Percentiles rank a stretch among this genome's conserved stretches.
Evolutionary conservation across 2,888 invertebrate genomes (phyloP).

Genomic region (Orthosia incerta): DNA sequence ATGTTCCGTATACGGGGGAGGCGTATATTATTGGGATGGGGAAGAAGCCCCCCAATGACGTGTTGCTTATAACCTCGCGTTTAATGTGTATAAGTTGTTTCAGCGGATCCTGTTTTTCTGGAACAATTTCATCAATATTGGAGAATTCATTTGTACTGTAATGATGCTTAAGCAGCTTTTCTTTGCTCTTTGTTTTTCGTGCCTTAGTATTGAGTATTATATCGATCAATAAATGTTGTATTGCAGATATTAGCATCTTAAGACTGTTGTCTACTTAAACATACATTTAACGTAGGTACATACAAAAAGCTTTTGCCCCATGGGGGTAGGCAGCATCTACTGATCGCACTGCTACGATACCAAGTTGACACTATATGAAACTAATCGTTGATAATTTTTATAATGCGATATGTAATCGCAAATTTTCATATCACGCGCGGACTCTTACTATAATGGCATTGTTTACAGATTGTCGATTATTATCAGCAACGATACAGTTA

Average conservation of each 20-base stretch:
- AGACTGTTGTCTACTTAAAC: background rate
- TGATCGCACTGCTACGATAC: background rate
- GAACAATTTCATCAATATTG: slow-evolving; percentile 44
- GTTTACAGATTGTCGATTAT: too few species aligned
- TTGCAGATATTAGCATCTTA: background rate
- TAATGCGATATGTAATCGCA: too few species aligned
- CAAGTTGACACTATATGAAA: too few species aligned
- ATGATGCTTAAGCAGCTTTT: slow-evolving; percentile 14
- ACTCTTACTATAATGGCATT: too few species aligned
- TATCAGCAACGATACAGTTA: too few species aligned
- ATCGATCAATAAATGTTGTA: background rate
- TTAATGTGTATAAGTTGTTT: slow-evolving; percentile 64
- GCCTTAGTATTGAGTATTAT: background rate
- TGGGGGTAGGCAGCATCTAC: background rate
- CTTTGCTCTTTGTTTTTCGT: background rate
- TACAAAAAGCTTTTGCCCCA: too few species aligned
- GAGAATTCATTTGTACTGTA: slow-evolving; percentile 31
- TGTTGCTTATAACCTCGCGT: slow-evolving; percentile 60
- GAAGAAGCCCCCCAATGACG: slow-evolving; percentile 50
- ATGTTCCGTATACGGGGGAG: slow-evolving; percentile 58
- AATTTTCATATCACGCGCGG: too few species aligned
- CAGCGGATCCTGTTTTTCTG: slow-evolving; percentile 59
- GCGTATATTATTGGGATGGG: slow-evolving; percentile 25
- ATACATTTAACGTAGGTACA: background rate
- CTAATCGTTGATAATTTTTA: too few species aligned